Percentiles rank a stretch among this genome's conserved stretches.
These are phyloP conservation scores for Erinaceus europaeus DNA, from an alignment of 2,113 vertebrate species.

Conservation along the genomic window DNA sequence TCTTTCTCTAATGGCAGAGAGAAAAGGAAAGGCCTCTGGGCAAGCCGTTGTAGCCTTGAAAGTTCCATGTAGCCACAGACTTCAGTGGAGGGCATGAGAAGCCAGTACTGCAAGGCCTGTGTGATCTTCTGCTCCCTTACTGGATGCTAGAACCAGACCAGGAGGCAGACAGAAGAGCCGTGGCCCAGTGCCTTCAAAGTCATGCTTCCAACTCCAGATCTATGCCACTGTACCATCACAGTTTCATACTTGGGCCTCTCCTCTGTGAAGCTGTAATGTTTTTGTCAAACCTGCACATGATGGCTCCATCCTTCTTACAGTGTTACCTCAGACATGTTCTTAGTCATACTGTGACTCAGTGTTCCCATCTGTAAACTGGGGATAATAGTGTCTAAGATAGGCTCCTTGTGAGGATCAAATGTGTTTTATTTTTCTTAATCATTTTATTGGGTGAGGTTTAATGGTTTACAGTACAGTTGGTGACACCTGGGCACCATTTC, in stretches of 20 bases:
- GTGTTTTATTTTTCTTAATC: too few relatives aligned
- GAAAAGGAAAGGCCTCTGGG: not conserved
- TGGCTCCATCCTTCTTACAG: not conserved
- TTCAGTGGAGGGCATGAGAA: not conserved
- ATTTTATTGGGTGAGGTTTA: too few relatives aligned
- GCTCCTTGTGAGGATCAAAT: not conserved
- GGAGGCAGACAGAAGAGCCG: not conserved
- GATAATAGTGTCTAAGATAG: not conserved
- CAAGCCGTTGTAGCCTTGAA: not conserved
- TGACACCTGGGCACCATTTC: too few relatives aligned
- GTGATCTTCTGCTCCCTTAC: not conserved
- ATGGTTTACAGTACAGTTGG: too few relatives aligned
- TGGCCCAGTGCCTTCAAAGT: not conserved
- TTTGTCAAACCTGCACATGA: rapidly evolving
- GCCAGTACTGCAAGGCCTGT: not conserved
- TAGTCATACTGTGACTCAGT: not conserved
- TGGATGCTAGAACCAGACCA: not conserved
- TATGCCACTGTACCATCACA: not conserved
- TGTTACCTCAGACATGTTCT: not conserved
- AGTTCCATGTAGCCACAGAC: not conserved
- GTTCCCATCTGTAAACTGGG: not conserved
- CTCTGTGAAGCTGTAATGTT: not conserved
- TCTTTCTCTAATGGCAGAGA: not conserved
- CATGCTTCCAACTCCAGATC: not conserved
- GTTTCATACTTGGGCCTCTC: rapidly evolving